Percentiles rank a stretch among this genome's conserved stretches.
These are phyloP conservation scores for Alosa alosa DNA, from an alignment of 2,113 vertebrate species.

Conservation along the genomic window DNA sequence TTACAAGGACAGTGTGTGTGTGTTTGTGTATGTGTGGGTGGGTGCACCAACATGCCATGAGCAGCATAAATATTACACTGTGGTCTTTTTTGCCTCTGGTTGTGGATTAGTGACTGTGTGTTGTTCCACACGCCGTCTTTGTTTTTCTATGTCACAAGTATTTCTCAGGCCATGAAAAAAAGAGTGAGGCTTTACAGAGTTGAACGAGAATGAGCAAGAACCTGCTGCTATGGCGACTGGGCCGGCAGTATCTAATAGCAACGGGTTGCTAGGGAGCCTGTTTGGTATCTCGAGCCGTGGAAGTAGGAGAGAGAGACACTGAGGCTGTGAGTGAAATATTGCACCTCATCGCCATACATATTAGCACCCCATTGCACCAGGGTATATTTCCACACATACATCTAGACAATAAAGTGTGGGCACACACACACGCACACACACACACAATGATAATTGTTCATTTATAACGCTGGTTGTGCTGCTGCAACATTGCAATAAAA, in stretches of 20 bases:
- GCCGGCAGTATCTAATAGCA: constrained; percentile 73
- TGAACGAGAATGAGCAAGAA: constrained; percentile 65
- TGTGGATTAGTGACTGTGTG: constrained; percentile 6
- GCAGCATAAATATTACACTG: neutral
- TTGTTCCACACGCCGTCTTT: constrained; percentile 24
- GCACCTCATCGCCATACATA: neutral
- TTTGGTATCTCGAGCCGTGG: constrained; percentile 34
- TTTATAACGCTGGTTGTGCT: neutral
- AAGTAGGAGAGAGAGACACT: constrained; percentile 18
- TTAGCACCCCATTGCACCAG: too few species aligned
- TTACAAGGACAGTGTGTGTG: constrained; percentile 21
- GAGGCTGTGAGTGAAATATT: neutral
- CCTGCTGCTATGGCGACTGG: constrained; percentile 75
- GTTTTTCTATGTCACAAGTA: constrained; percentile 23
- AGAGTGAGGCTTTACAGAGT: constrained; percentile 44
- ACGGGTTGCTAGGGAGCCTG: constrained; percentile 65
- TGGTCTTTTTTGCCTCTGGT: neutral
- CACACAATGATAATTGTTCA: neutral
- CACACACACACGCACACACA: neutral
- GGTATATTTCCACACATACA: too few species aligned
- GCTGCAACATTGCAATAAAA: neutral
- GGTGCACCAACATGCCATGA: neutral
- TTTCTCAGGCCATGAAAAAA: constrained; percentile 47
- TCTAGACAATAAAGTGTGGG: too few species aligned
- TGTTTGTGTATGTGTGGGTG: neutral